Evolutionary conservation across 92 coral and sea anemone species (phyloP), one percentile per base, ranked within the genome.

Genomic region (Montipora capitata): DNA sequence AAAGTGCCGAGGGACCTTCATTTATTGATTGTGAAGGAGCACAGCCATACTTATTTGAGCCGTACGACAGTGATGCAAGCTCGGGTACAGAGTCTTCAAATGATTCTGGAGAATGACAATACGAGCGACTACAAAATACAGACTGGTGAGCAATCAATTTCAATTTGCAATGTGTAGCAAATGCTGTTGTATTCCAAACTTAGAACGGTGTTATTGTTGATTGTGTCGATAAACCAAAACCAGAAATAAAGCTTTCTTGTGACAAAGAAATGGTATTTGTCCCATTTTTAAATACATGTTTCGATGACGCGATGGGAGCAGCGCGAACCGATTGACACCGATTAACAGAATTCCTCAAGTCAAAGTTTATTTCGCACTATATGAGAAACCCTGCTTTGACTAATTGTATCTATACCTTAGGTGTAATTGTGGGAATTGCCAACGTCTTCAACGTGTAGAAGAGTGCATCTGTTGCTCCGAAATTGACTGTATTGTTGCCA

Each of bases 401-500:
- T 12, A 69, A 40, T 41, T 16, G 45, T 39, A 41, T 13, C 4
- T 69, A 44, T 44, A 44, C 64, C 17, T 58, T n/a, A 58, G 64
- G 64, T 58, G 64, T 58, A 73, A 3, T 7, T 84, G 88, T 54
- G 88, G 43, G 42, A 84, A 63, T 45, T 84, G 88, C 62, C 88
- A 84, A 68, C 62, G 44, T 0, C 38, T 84, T 57, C 40, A 20
- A 42, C 40, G 88, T 41, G 74, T 38, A 3, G 73, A 13, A 1
- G 81, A 84, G 42, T 62, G 81, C 67, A 16, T 40, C 12, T 84
- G 88, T 35, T 84, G 88, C 61, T 52, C 40, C 5, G 88, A 84
- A 63, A 39, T 84, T 13, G 65, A 49, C 49, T n/a, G 18, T 2
- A 59, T 83, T 4, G 39, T 17, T 3, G 80, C 49, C 3, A 72